Evolutionary conservation across 2,113 vertebrate genomes (phyloP), one percentile per base, ranked within the genome.

Genomic region (Seriola aureovittata): DNA sequence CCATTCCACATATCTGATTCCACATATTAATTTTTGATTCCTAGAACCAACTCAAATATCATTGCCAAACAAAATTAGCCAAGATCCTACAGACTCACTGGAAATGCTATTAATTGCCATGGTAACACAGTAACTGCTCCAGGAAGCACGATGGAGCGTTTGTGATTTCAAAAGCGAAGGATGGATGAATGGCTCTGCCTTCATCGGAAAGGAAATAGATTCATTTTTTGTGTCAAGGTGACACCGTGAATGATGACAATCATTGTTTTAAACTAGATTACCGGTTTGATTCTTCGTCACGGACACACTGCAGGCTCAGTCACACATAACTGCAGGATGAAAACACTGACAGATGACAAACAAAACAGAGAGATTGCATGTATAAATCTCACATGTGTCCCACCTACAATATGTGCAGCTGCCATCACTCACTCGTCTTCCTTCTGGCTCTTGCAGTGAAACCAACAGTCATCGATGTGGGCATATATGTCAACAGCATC

Each of bases 401-500:
- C 75, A 75, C 62, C 7, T 71, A 17, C 71, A 64, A 21, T 16
- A 29, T 71, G 50, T 82, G 72, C 75, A 46, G 19, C 63, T 4
- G 4, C n/a, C 66, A 42, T 74, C 50, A 73, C 66, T 90, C 82
- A 88, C 38, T 62, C n/a, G 46, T 48, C 17, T 68, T 48, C 19
- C 44, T 68, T 91, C 75, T 88, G 68, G 19, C 70, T 76, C 88
- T 92, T 93, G 81, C 97, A 98, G 97, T 96, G 92, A 97, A 97
- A 92, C 96, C 97, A 21, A 98, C 97, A 0, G 92, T 97, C 69
- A 96, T 98, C 71, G 96, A 98, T 68, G 97, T 97, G 87, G 97
- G 97, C 85, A 97, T 97, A 88, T 98, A 97, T 70, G 96, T 98
- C 87, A 98, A 98, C 94, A 98, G 97, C 94, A 98, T 98, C 65